Conservation (phyloP, 2,888 invertebrate genomes). For the Chydorus sphaericus region DNA sequence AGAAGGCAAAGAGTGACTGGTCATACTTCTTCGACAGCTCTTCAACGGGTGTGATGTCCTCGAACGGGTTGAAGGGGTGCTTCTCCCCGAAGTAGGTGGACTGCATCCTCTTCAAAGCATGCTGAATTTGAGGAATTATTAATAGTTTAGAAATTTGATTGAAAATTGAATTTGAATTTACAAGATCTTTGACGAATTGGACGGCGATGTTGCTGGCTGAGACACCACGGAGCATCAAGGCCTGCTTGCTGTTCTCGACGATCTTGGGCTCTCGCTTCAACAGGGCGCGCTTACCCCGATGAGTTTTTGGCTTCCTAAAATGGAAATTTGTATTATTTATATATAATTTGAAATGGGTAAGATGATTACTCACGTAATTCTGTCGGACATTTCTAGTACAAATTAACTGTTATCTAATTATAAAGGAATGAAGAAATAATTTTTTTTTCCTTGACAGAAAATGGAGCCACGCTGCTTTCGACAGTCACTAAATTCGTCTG, state of each 20-base stretch:
- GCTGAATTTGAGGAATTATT: no score
- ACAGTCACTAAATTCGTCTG: no score
- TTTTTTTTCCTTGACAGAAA: no score
- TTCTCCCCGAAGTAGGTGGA: constrained; percentile 57
- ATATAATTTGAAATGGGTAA: neutral
- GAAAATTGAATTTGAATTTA: no score
- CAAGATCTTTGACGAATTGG: constrained; percentile 66
- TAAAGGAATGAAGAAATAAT: no score
- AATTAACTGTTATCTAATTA: no score
- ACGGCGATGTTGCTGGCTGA: constrained; percentile 56
- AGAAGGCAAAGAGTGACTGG: constrained; percentile 76
- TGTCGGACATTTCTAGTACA: neutral
- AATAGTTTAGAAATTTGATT: no score
- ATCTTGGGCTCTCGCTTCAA: constrained; percentile 70
- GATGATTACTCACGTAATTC: neutral
- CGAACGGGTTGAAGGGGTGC: constrained; percentile 84
- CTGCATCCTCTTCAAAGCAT: constrained; percentile 72
- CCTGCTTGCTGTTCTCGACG: constrained; percentile 70
- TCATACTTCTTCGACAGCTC: constrained; percentile 59
- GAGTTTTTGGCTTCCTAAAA: constrained; percentile 71
- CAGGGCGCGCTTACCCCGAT: constrained; percentile 70
- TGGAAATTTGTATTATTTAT: neutral
- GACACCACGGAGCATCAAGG: constrained; percentile 70
- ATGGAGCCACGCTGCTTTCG: no score
- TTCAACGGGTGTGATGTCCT: constrained; percentile 70